Evolutionary conservation across 2,113 vertebrate genomes (phyloP), one percentile per base, ranked within the genome.

Genomic region (Elachura formosa): DNA sequence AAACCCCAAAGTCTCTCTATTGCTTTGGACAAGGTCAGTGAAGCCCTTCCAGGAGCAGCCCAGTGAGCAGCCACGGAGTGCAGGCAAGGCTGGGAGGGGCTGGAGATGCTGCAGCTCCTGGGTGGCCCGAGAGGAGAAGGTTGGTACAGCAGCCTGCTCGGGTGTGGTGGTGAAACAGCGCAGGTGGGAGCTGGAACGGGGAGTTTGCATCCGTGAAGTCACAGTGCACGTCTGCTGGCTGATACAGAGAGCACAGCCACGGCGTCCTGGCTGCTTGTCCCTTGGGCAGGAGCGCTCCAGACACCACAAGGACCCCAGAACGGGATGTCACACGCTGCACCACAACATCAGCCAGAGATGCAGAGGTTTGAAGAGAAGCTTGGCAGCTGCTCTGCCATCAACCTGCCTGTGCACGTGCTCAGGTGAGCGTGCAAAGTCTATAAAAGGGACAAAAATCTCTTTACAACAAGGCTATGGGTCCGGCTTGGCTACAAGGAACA

Each of bases 221-320:
- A 97, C 96, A 97, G 96, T 96, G 96, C 79, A 72, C 82, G 72
- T 80, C 78, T 86, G 71, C 87, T 48, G 88, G 82, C 29, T 62
- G 83, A 55, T 1, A 33, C 9, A 62, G 93, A 76, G 85, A 89
- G 78, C 74, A 90, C 22, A 83, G 68, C 78, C 94, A 55, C 63
- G 4, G 51, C 6, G 13, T 26, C 26, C 81, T 48, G 89, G 78
- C 91, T 91, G 91, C 71, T 85, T 33, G 87, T 95, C 89, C 74
- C 84, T 74, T 89, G 84, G 66, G 76, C 10, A 89, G 80, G 89
- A 93, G 69, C 66, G 68, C 76, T 51, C 68, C 38, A 26, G 82
- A 77, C 7, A 59, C 78, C 84, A 85, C 91, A 71, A n/a, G 46
- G 84, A 91, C 58, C 73, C 5, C 2, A 6, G 18, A 43, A 29